Evolutionary conservation across 2,113 vertebrate species (phyloP).

Genomic region (Malurus cyaneus): DNA sequence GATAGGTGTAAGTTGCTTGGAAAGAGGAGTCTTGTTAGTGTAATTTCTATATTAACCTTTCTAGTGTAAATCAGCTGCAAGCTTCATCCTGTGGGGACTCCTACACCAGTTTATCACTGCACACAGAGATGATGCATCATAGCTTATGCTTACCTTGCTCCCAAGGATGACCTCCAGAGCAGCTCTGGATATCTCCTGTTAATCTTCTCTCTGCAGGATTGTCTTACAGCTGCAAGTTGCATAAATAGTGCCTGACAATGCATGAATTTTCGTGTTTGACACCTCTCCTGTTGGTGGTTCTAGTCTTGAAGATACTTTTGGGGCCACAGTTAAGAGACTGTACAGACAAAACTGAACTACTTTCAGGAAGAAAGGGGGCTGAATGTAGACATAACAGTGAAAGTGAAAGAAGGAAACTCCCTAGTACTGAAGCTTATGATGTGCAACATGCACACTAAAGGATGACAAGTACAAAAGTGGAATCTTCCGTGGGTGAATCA

Average conservation of each 20-base stretch:
- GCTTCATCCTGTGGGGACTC: not conserved
- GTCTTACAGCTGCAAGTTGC: not conserved
- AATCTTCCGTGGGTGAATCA: not conserved
- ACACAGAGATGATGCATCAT: not conserved
- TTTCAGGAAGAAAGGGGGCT: not conserved
- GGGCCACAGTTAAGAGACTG: not conserved
- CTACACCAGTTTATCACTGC: not conserved
- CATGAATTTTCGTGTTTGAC: not conserved
- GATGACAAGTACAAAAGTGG: not conserved
- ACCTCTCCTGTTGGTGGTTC: not conserved
- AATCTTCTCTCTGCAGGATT: not conserved
- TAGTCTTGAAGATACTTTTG: not conserved
- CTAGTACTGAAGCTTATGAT: not conserved
- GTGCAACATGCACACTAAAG: not conserved
- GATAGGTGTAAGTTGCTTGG: not conserved
- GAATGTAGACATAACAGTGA: not conserved
- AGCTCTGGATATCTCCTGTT: not conserved
- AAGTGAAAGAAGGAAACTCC: not conserved
- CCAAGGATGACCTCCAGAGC: not conserved
- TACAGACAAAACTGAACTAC: not conserved
- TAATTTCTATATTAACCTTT: conserved; percentile 26
- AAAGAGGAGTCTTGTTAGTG: not conserved
- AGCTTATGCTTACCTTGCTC: not conserved
- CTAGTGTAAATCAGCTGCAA: not conserved
- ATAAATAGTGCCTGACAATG: not conserved